Evolutionary conservation across 1,140 invertebrate species (phyloP), one percentile per base, ranked within the genome.

Genomic region (Sinonovacula constricta): DNA sequence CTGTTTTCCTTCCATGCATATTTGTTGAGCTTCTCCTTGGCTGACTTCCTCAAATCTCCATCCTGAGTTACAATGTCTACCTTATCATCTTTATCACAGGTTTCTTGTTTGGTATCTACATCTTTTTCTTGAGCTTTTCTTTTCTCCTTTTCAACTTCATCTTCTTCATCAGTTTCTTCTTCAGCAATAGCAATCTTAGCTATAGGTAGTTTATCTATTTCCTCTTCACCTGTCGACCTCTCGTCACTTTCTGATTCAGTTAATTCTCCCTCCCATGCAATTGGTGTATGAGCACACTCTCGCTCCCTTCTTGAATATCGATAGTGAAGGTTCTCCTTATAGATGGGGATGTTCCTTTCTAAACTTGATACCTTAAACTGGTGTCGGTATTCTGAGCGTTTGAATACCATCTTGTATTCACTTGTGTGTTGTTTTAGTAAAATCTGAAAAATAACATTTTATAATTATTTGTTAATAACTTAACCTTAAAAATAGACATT

Each of bases 21-120:
- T 34, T 78, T 78, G 51, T 78, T 78, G n/a, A 78, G 34, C 30
- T 78, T 78, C 30, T 69, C 63, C 26, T 78, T 78, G 15, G 75
- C 75, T 49, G 66, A 68, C 30, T 78, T 78, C 7, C 65, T 60
- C 45, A 78, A 36, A 24, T 22, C 63, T 18, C 62, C 39, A 69
- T 30, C 67, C 45, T 78, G 75, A 36, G 34, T 68, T 12, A 69
- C 45, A 59, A 78, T 54, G 5, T 34, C 75, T 2, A 78, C 36
- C 18, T 66, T 53, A 66, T 75, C 72, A 26, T 66, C 72, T n/a
- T 66, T 53, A 66, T 75, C 72, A 26, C 57, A 60, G 22, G 3
- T 14, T 31, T 77, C 63, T n/a, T 56, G 34, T 28, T 33, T n/a
- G 15, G 28, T 15, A n/a, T 76, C 62, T 0, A 63, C 49, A 28